Evolutionary conservation across 2,888 invertebrate genomes (phyloP), one percentile per base, ranked within the genome.

Genomic region (Ferrisia virgata): DNA sequence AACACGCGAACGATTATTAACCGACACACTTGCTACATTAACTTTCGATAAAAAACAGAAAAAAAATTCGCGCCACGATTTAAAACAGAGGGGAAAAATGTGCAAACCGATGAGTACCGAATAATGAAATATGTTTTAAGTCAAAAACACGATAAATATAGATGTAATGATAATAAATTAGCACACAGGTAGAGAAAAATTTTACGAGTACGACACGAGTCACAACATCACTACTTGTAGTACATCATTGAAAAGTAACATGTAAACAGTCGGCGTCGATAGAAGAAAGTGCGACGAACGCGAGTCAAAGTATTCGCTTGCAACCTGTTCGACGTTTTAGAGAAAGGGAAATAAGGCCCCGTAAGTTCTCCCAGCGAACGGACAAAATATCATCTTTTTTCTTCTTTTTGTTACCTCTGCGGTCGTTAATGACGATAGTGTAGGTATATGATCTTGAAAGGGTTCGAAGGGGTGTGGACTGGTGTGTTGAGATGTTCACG

Each of bases 161-260:
- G 13, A 40, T 40, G 40, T 13, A 40, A 40, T 40, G 13, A 40
- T 9, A 47, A 47, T 8, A 47, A 47, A 47, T 47, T 47, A 47
- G 1, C 47, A 18, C 47, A 47, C 47, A 47, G 47, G 47, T 47
- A 47, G 18, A 47, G 8, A 40, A 40, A 40, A 6, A 40, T 13
- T 13, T 9, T 31, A 25, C 31, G 31, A 64, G 28, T 31, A 64
- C 82, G 72, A 82, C 82, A 82, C 82, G 72, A 82, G 40, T 47
- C 82, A 82, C 82, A n/a, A n/a, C n/a, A 82, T 82, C 82, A 82
- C 82, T 82, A n/a, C n/a, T n/a, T n/a, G n/a, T n/a, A 76, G 82
- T 43, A 79, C 47, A 82, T 47, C n/a, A 47, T 47, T 47, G 40
- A 47, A 47, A 47, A 47, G 47, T 47, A 47, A 47, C 47, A 82